Evolutionary conservation across 2,888 invertebrate species (phyloP), one percentile per base, ranked within the genome.

Genomic region (Xestoiulus laeticollis): DNA sequence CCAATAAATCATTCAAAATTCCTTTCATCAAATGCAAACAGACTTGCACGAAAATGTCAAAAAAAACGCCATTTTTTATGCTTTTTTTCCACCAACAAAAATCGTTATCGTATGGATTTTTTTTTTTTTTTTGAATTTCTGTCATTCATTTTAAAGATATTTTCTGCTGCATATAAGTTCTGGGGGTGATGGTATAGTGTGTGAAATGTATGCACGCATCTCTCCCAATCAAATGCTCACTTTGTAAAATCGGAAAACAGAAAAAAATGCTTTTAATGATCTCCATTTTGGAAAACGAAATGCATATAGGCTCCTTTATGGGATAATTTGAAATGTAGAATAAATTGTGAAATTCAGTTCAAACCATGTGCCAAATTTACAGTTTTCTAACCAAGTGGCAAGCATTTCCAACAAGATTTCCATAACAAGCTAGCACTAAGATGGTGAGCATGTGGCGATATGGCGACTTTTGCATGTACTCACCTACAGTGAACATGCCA

Each of bases 1-100:
- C 85, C 85, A 85, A 85, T 85, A 85, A 85, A 85, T 85, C 85
- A 85, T 85, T 85, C 85, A 85, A 85, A 85, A 16, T 43, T 19
- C 85, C 43, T 85, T 85, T 85, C 85, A 85, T 38, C 85, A 85
- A 85, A 85, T 33, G 85, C 33, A 85, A 85, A 85, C 85, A 43
- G 85, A 33, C 85, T 68, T 32, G 22, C 33, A 33, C 85, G 33
- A 85, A 43, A 85, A 43, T 16, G 85, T n/a, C 14, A 85, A 32
- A 33, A 43, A 85, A 85, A 85, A 32, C 10, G 33, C 8, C 0
- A 3, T 32, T 85, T 83, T 38, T 38, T 33, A n/a, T n/a, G 16
- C 5, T 53, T 53, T 53, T 68, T 26, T 10, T 26, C 8, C 22
- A 4, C 68, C 26, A 26, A 68, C 68, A 68, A 22, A 68, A 68